Evolutionary conservation across 2,888 invertebrate genomes (phyloP).

Genomic region (Malthinus seriepunctatus): DNA sequence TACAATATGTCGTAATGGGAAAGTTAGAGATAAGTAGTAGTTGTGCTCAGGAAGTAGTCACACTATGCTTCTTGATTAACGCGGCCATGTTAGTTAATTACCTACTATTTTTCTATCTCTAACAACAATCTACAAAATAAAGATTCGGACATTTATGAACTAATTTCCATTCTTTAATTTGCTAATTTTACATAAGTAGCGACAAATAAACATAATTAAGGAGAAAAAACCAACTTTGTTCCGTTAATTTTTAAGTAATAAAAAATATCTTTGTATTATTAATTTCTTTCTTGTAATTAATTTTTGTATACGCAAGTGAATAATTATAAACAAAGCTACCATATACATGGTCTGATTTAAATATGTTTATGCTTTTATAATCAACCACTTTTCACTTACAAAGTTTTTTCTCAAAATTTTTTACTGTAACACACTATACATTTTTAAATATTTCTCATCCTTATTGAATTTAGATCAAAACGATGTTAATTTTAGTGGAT

Average conservation of each 20-base stretch:
- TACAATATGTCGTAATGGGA: conserved; percentile 52
- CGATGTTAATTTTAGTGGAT: too few species aligned
- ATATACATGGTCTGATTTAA: too few species aligned
- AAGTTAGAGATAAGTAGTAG: conserved; percentile 36
- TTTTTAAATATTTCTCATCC: too few species aligned
- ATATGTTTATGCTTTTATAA: too few species aligned
- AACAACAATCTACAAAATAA: conserved; percentile 6
- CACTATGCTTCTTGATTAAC: conserved; percentile 54
- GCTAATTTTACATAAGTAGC: conserved; percentile 8
- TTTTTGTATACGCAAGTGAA: too few species aligned
- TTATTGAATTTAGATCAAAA: too few species aligned
- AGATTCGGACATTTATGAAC: conserved; percentile 16
- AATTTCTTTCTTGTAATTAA: too few species aligned
- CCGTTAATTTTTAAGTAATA: background rate
- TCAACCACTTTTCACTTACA: too few species aligned
- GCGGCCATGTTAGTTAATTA: conserved; percentile 56
- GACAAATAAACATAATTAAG: conserved; percentile 8
- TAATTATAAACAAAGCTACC: too few species aligned
- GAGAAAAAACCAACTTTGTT: background rate
- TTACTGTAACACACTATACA: too few species aligned
- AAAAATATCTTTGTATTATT: too few species aligned
- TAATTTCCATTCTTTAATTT: conserved; percentile 7
- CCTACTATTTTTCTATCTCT: conserved; percentile 27
- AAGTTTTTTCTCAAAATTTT: too few species aligned
- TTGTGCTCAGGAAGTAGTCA: conserved; percentile 39